phyloP scores from a whole-genome alignment of 2,888 invertebrate genomes.

The Odontomyia ornata region DNA sequence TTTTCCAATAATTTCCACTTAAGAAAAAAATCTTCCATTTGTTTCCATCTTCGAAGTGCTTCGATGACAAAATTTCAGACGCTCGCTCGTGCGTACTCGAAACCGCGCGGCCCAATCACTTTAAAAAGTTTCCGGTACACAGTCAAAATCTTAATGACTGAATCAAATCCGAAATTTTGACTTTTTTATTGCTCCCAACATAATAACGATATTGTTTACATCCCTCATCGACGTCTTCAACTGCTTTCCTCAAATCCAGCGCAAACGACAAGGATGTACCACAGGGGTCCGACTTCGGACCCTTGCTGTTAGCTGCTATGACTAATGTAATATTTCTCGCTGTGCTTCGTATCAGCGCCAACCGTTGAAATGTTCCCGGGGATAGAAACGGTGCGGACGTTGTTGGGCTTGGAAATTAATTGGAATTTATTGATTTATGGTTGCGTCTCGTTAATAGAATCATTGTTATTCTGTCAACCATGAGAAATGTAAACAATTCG shows the following conservation, averaged over 20 bases:
- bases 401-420: constrained; percentile 43
- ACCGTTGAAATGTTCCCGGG: neutral
- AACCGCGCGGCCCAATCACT: neutral
- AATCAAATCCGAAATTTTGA: constrained; percentile 39
- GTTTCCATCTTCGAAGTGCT: neutral
- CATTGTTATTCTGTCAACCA: constrained; percentile 49
- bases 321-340: neutral
- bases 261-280: constrained; percentile 1
- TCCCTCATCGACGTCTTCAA: neutral
- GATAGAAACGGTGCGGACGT: neutral
- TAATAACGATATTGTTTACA: constrained; percentile 19
- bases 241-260: neutral
- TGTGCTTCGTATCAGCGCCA: neutral
- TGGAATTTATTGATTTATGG: constrained; percentile 50
- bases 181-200: constrained; percentile 35
- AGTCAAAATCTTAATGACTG: constrained; percentile 35
- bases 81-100: neutral
- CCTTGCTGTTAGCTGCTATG: neutral
- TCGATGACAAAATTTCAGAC: neutral
- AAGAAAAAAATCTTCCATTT: neutral
- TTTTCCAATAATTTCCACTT: constrained; percentile 20
- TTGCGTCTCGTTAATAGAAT: constrained; percentile 47
- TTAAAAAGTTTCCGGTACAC: constrained; percentile 36
- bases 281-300: constrained; percentile 9
- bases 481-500: constrained; percentile 49